These are phyloP conservation scores for Ceratitis capitata DNA, from an alignment of 1,140 invertebrate genomes.

Conservation along the genomic window DNA sequence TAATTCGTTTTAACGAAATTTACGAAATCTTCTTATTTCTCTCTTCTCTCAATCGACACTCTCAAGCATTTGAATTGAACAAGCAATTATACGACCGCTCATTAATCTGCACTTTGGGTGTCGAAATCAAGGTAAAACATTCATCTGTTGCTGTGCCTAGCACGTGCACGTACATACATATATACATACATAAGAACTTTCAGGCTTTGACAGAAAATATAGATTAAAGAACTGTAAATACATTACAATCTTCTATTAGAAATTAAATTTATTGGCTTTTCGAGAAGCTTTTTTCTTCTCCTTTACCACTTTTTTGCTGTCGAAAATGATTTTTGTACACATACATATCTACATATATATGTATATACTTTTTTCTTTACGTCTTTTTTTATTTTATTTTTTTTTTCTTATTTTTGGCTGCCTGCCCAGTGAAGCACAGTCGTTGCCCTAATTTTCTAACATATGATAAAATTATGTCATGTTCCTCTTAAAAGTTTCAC, in stretches of 20 bases:
- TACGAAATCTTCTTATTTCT: background rate
- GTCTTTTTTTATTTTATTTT: no score
- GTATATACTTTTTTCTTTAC: background rate
- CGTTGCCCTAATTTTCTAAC: background rate
- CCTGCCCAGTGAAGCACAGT: background rate
- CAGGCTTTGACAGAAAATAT: no score
- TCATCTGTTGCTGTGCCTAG: background rate
- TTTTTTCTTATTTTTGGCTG: background rate
- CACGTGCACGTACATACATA: background rate
- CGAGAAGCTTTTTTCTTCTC: no score
- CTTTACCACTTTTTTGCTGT: no score
- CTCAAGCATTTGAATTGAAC: background rate
- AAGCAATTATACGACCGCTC: background rate
- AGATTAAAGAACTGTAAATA: no score
- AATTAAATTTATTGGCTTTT: no score
- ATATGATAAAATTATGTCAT: conserved; percentile 7
- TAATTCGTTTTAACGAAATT: background rate
- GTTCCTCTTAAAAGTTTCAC: conserved; percentile 4
- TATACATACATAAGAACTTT: background rate
- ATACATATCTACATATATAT: no score
- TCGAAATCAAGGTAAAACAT: background rate
- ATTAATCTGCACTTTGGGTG: background rate
- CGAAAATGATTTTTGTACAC: no score
- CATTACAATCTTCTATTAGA: no score
- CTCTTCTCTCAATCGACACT: background rate